Evolutionary conservation across 2,888 invertebrate genomes (phyloP), one percentile per base, ranked within the genome.

Genomic region (Nineta flava): DNA sequence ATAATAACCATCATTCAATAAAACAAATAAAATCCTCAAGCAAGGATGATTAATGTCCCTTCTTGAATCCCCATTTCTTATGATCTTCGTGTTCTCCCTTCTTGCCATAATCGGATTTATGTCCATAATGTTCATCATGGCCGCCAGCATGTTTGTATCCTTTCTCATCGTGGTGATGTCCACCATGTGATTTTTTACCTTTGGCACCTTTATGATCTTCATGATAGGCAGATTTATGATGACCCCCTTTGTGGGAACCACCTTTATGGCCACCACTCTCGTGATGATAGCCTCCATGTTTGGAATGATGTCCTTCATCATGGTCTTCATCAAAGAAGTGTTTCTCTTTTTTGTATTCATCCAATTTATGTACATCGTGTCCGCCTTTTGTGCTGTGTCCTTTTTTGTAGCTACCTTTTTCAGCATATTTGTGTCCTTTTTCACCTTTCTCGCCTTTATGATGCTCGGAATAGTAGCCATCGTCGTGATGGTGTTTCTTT

Each of bases 351-450:
- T 87, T 85, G 67, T 78, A 86, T 66, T 88, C 88, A 64, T 90
- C 86, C 53, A 84, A 67, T 61, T 90, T 88, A 67, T 90, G 86
- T 7, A 87, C 75, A 63, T 87, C 83, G 62, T 90, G 88, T 56
- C 86, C 84, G 51, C 90, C 87, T 65, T 88, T 85, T 56, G 87
- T 88, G 54, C 81, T 82, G 67, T 88, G 87, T 0, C 88, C 88
- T 61, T 88, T 88, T 54, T 84, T 83, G 64, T 82, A 87, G 56
- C 79, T 77, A 9, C 87, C 87, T 58, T 82, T 81, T 55, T 79
- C 77, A 1, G 77, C 80, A 53, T 77, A 76, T 55, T 81, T 79
- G 46, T 68, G 68, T 6, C 66, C 68, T 57, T 83, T 81, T 55
- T 79, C 77, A 1, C 81, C 82, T 50, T 81, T 77, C 51, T 82